Conservation (phyloP, 1,140 invertebrate genomes). For the Anastrepha ludens region DNA sequence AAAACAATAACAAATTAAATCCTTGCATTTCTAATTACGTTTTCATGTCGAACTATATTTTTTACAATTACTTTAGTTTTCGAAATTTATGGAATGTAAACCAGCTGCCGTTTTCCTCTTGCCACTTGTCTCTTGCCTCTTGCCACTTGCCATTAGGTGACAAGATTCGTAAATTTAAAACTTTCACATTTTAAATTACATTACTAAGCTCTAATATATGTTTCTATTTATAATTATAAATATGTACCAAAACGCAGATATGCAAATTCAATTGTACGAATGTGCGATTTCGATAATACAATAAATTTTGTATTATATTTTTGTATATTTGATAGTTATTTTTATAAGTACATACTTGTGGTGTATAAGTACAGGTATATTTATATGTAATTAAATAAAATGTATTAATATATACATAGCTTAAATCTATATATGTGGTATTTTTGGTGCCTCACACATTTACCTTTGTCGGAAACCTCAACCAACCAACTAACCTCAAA, state of each 20-base stretch:
- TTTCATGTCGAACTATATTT: background rate
- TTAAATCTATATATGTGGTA: too few species aligned
- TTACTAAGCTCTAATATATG: background rate
- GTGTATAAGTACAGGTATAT: too few species aligned
- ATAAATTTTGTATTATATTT: background rate
- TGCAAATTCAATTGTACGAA: background rate
- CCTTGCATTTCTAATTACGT: background rate
- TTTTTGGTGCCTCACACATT: background rate
- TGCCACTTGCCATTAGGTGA: too few species aligned
- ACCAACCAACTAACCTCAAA: conserved; percentile 1
- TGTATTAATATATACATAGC: too few species aligned
- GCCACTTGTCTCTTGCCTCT: background rate
- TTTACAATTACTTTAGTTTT: too few species aligned
- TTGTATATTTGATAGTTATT: background rate
- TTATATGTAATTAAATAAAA: too few species aligned
- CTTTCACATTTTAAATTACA: background rate
- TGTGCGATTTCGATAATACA: background rate
- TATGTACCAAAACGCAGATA: too few species aligned
- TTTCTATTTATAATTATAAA: background rate
- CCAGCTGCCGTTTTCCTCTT: background rate
- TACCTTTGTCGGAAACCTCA: background rate
- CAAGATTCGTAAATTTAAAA: too few species aligned
- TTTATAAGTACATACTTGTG: too few species aligned
- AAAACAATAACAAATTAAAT: background rate
- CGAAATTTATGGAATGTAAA: background rate